Evolutionary conservation across 2,797 vertebrate species (phyloP), one percentile per base, ranked within the genome.

Genomic region (Falco naumanni): DNA sequence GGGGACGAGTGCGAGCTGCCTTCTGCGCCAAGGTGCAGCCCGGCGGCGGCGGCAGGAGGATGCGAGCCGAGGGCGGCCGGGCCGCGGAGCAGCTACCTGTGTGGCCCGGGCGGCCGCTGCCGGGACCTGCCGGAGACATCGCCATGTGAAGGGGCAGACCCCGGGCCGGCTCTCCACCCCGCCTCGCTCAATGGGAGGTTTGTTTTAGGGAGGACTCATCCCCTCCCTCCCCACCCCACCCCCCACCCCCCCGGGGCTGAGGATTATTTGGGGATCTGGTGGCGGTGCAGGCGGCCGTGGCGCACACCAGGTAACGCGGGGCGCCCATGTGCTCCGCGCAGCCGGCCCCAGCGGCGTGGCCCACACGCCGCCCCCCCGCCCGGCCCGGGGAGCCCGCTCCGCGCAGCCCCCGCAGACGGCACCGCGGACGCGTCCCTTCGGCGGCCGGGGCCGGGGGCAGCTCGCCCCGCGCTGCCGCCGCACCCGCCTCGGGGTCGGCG

Each of bases 91-190:
- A 90, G 92, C 92, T 99, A 99, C 99, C 99, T 99, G 99, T 99
- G 99, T 99, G 99, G 99, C 99, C 99, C 98, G 89, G 97, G 94
- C 96, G 95, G 97, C 96, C 98, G 97, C 98, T 97, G 96, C 91
- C 95, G 97, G 91, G 97, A 98, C 97, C 96, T 93, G 89, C 89
- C 50, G 87, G 59, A 47, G 92, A 87, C 79, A 57, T 82, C 79
- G 89, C 88, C 94, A 94, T 96, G 95, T 96, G 96, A 96, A 93
- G 80, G 86, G 80, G 78, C 83, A 84, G 92, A 63, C 65, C 88
- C 95, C 89, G 57, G 81, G 64, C 74, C 89, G 84, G 79, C 86
- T 93, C 90, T 81, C 43, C 88, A 77, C 66, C 88, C 83, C 89
- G 72, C 81, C 78, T 82, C 72, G 82, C 70, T 85, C 92, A 70